Base-by-base conservation (phyloP, 2,797 vertebrate genomes). In the Anabas testudineus region DNA sequence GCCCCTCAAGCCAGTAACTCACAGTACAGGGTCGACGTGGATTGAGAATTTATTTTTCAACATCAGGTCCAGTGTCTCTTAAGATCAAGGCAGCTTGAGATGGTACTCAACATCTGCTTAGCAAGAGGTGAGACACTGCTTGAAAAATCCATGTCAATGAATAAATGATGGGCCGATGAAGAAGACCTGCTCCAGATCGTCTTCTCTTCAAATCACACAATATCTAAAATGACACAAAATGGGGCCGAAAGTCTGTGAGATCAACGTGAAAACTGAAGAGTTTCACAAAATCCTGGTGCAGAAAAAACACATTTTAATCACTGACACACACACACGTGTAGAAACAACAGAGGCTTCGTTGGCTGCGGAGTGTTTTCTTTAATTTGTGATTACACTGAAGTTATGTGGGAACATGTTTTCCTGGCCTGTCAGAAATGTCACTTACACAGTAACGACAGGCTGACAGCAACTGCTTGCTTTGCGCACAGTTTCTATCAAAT, bases 131-230 rank as follows among this genome's bases (percentile, higher is more conserved):
- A 84, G 74, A 75, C 74, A 58, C 81, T 69, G 76, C 78, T 74
- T 55, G 64, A 80, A 86, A 88, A 86, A 90, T 91, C 88, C 71
- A 88, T 83, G 81, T 80, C 76, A 78, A 84, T 90, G 82, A 89
- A 91, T 89, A 89, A 89, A 88, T 90, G 78, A 91, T 90, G 78
- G 72, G 65, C 72, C 54, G 66, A 83, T 70, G 83, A 86, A 85
- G 83, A 85, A 85, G 82, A 82, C 65, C 83, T 69, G 73, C 76
- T 86, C 76, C 80, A 81, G 16, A 88, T 91, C 80, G 65, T 80
- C 63, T 48, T 16, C 37, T 16, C 15, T 74, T 48, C 69, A 67
- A 62, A 83, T 70, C 60, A 28, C 67, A 70, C 67, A 63, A 60
- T 36, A 45, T 43, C 28, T 59, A 58, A 74, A 78, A 84, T 80